These are phyloP conservation scores for Cebidichthys violaceus DNA, from an alignment of 2,113 vertebrate genomes.

Conservation along the genomic window DNA sequence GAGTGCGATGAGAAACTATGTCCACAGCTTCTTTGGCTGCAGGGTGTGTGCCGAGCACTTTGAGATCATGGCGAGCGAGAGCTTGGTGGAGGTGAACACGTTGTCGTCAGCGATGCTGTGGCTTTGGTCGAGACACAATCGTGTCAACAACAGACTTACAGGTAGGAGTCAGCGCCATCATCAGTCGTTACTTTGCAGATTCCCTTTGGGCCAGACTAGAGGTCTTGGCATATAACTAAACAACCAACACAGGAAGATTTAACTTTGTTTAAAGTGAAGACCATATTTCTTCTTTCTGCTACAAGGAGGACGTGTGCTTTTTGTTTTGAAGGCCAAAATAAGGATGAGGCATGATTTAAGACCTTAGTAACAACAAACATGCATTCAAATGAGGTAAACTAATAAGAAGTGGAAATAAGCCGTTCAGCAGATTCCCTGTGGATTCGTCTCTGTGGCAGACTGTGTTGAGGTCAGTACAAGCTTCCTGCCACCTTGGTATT, in stretches of 20 bases:
- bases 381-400: background rate
- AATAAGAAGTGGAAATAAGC: background rate
- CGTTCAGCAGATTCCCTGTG: too few relatives aligned
- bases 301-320: background rate
- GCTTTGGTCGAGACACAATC: slow-evolving; percentile 94
- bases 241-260: background rate
- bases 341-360: background rate
- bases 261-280: background rate
- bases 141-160: slow-evolving; percentile 90
- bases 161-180: slow-evolving; percentile 76
- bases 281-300: background rate
- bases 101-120: slow-evolving; percentile 81
- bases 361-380: background rate
- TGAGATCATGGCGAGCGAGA: slow-evolving; percentile 87
- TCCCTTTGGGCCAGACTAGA: background rate
- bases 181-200: background rate
- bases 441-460: too few relatives aligned
- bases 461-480: too few relatives aligned
- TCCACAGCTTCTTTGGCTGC: slow-evolving; percentile 91
- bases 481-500: too few relatives aligned
- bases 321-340: too few relatives aligned
- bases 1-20: slow-evolving; percentile 85
- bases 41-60: slow-evolving; percentile 89
- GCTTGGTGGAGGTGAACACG: slow-evolving; percentile 76
- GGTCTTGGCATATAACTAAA: background rate